Conservation (phyloP, 2,888 invertebrate genomes). For the Oegoconia quadripuncta region DNA sequence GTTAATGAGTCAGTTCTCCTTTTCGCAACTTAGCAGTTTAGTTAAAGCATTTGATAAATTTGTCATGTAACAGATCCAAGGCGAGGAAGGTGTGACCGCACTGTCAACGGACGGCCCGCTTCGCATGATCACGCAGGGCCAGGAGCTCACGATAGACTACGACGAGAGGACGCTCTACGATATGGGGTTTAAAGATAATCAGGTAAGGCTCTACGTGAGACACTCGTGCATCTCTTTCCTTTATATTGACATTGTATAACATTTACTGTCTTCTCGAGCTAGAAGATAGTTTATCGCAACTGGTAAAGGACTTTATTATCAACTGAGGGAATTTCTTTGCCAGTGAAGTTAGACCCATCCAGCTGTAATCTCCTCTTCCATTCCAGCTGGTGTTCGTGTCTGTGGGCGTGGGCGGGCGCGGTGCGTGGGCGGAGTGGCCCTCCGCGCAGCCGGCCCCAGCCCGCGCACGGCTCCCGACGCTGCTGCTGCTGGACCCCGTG, state of each 20-base stretch:
- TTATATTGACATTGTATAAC: no score
- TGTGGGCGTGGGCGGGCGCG: constrained; percentile 85
- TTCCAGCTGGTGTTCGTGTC: constrained; percentile 92
- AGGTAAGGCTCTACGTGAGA: constrained; percentile 67
- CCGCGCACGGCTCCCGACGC: constrained; percentile 90
- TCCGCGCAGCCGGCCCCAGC: constrained; percentile 93
- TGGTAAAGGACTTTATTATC: no score
- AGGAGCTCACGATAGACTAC: constrained; percentile 94
- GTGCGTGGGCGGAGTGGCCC: constrained; percentile 88
- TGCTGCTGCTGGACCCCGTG: constrained; percentile 89
- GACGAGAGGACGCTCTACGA: constrained; percentile 95
- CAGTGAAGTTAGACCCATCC: no score
- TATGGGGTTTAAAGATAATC: constrained; percentile 96
- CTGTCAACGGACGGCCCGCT: constrained; percentile 90
- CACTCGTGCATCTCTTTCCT: neutral
- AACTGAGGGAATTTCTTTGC: no score
- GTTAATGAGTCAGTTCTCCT: no score
- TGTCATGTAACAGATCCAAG: constrained; percentile 52
- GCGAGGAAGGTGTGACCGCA: constrained; percentile 74
- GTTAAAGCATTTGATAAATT: no score
- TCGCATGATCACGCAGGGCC: constrained; percentile 95
- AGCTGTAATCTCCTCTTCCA: no score
- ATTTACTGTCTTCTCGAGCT: no score
- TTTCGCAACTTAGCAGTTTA: no score
- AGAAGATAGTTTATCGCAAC: no score